phyloP scores from a whole-genome alignment of 2,888 invertebrate genomes.

The Danaus chrysippus region DNA sequence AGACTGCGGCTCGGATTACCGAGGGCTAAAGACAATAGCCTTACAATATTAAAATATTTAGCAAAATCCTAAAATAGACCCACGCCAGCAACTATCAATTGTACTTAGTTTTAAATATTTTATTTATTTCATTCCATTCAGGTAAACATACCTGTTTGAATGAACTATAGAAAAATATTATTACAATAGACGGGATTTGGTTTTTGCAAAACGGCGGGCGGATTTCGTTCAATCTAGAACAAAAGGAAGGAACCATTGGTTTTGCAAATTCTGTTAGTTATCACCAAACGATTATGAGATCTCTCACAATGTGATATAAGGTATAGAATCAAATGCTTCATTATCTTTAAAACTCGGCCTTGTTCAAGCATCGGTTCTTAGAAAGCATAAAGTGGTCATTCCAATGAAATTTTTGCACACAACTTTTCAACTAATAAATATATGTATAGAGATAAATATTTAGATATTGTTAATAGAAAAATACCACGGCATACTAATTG shows the following conservation, averaged over 20 bases:
- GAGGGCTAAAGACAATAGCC: slow-evolving; percentile 6
- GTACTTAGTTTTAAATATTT: not conserved
- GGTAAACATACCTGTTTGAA: slow-evolving; percentile 6
- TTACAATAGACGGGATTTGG: slow-evolving; percentile 21
- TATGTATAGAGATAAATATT: slow-evolving; percentile 9
- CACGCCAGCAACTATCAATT: not conserved
- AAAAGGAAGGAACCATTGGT: slow-evolving; percentile 54
- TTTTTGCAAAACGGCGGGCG: slow-evolving; percentile 36
- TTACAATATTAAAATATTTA: not conserved
- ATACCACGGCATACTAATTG: slow-evolving; percentile 1
- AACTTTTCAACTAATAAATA: slow-evolving; percentile 30
- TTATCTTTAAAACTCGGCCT: slow-evolving; percentile 20
- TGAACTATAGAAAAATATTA: slow-evolving; percentile 1
- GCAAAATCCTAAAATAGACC: not conserved
- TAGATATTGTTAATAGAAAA: not conserved
- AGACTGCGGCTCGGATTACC: slow-evolving; percentile 3
- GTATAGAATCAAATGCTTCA: not conserved
- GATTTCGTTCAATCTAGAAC: slow-evolving; percentile 59
- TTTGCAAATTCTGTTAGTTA: slow-evolving; percentile 32
- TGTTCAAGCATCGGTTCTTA: slow-evolving; percentile 25
- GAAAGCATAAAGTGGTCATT: slow-evolving; percentile 37
- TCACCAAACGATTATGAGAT: slow-evolving; percentile 17
- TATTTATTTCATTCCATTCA: not conserved
- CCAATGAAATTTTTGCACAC: slow-evolving; percentile 54
- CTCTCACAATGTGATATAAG: slow-evolving; percentile 15